These are phyloP conservation scores for Branchellion lobata DNA, from an alignment of 2,888 invertebrate species.

Conservation along the genomic window DNA sequence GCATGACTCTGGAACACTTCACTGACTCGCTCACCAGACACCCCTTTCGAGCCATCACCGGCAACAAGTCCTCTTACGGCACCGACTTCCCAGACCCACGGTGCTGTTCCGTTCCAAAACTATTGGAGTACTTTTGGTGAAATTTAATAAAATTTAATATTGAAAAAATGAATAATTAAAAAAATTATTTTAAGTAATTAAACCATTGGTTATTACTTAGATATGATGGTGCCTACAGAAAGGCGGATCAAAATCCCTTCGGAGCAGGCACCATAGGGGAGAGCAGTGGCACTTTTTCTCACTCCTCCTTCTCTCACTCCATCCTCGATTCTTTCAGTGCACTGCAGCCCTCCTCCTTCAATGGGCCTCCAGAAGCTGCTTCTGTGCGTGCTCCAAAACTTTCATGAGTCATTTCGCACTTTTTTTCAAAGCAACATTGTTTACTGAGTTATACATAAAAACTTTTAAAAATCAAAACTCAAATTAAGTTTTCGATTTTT, in stretches of 20 bases:
- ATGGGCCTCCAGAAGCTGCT: no score
- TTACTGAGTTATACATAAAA: no score
- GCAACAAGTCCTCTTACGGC: slow-evolving; percentile 23
- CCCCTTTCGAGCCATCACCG: slow-evolving; percentile 48
- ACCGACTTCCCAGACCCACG: not conserved
- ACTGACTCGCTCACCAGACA: slow-evolving; percentile 48
- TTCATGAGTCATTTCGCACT: no score
- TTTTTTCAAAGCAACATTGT: no score
- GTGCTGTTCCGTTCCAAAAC: not conserved
- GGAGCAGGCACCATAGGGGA: slow-evolving; percentile 44
- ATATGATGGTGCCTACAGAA: not conserved
- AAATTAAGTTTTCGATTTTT: no score
- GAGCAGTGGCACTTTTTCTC: not conserved
- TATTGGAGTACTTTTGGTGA: not conserved
- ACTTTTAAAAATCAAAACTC: no score
- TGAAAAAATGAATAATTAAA: slow-evolving; percentile 4
- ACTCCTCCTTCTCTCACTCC: not conserved
- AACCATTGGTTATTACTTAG: no score
- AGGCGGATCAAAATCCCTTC: slow-evolving; percentile 16
- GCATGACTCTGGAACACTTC: slow-evolving; percentile 52
- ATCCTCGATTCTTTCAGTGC: slow-evolving; percentile 12
- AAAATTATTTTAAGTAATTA: no score
- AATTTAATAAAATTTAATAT: no score
- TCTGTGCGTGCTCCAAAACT: no score
- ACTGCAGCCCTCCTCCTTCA: slow-evolving; percentile 40